Base-by-base conservation (phyloP, 1,140 invertebrate species). In the Nephila pilipes region DNA sequence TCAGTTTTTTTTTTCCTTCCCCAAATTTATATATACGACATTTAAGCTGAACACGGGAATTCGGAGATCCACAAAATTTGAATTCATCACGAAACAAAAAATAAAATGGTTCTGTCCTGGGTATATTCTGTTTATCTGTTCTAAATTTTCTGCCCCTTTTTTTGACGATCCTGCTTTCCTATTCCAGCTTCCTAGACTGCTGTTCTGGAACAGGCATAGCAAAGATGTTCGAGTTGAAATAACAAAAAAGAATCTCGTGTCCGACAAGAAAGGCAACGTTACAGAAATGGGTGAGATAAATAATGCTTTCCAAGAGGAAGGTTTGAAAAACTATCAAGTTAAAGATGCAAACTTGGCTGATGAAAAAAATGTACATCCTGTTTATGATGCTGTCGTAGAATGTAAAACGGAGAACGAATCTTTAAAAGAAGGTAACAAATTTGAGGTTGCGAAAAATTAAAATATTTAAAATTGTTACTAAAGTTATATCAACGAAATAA, bases 181-280 rank as follows among this genome's bases (percentile, higher is more conserved):
- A 32, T 94, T 93, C 36, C 94, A 96, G 96, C 92, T 96, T 14
- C 94, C 95, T 81, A 94, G 96, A 36, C 93, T 96, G 14, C 96
- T 96, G 0, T 96, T 95, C 94, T 95, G 95, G 95, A 95, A 95
- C 10, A 93, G 95, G 1, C 94, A 95, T 85, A 96, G 95, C 93
- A 93, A 94, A 38, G 85, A 95, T 81, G 95, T 95, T 16, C 94
- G 96, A 20, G 80, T 95, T 20, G 95, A 96, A 46, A 95, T 96
- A 81, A 94, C 94, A 10, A 93, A 93, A 38, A 85, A 92, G 55
- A 80, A 83, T 38, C 91, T 57, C 29, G 2, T 38, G 0, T 25
- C 25, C 14, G n/a, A 88, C 1, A 18, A 36, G 29, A 36, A 36
- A 1, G 75, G 93, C 16, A 81, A 32, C 1, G 90, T 36, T 1